Conservation (phyloP, 2,888 invertebrate species). For the Megalurothrips usitatus region DNA sequence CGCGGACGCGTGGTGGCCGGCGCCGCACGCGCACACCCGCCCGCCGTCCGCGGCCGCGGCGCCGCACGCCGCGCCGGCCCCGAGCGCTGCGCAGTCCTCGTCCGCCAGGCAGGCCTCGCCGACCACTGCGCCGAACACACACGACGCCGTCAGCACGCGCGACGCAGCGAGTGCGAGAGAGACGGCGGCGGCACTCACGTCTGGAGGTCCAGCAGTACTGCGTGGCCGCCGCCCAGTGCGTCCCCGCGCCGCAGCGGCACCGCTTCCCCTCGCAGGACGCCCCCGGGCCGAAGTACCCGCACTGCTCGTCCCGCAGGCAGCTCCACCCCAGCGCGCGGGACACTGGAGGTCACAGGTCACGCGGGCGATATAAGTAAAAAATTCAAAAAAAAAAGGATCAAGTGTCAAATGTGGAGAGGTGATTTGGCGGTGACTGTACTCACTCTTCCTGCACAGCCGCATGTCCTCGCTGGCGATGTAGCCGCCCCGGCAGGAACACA, state of each 20-base stretch:
- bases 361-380: no score
- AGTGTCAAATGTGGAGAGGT: no score
- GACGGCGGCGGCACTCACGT: slow-evolving; percentile 31
- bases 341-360: no score
- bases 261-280: slow-evolving; percentile 37
- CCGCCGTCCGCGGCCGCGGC: slow-evolving; percentile 48
- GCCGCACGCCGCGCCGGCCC: slow-evolving; percentile 49
- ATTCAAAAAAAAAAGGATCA: no score
- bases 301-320: slow-evolving; percentile 40
- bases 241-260: slow-evolving; percentile 41
- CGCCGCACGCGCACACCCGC: slow-evolving; percentile 49
- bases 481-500: slow-evolving; percentile 40
- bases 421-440: no score
- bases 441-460: slow-evolving; percentile 41
- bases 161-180: no score
- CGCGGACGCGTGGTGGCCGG: slow-evolving; percentile 48
- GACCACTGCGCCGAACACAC: neutral
- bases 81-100: slow-evolving; percentile 49
- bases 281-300: slow-evolving; percentile 42
- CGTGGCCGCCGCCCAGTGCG: slow-evolving; percentile 40
- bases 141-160: no score
- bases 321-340: slow-evolving; percentile 36
- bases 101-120: neutral
- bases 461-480: slow-evolving; percentile 39
- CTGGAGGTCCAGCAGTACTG: slow-evolving; percentile 43